Conservation (phyloP, 2,113 vertebrate species). For the Phaetusa simplex region DNA sequence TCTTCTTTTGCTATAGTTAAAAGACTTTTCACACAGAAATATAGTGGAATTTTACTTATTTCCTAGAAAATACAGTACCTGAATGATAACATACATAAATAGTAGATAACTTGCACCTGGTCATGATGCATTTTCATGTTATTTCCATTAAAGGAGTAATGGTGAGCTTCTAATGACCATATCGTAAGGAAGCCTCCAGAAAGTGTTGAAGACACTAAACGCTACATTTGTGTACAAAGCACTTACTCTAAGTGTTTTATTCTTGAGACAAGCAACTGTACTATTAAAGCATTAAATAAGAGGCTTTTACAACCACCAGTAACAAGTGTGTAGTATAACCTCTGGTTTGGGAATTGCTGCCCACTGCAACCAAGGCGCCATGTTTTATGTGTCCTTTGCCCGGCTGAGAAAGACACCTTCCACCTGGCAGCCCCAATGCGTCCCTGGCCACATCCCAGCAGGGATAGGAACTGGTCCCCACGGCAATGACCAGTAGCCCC, state of each 20-base stretch:
- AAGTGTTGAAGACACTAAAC: background rate
- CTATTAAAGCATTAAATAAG: background rate
- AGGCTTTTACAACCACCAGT: background rate
- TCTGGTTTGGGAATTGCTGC: background rate
- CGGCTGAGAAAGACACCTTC: background rate
- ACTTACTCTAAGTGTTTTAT: background rate
- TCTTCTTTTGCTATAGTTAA: background rate
- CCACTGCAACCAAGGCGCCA: background rate
- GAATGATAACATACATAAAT: background rate
- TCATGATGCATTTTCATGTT: background rate
- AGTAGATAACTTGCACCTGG: background rate
- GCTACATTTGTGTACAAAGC: background rate
- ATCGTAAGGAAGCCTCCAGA: background rate
- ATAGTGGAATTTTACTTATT: background rate
- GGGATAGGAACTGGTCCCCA: background rate
- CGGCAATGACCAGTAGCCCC: background rate
- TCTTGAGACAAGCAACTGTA: background rate
- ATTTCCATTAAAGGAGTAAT: background rate
- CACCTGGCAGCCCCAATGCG: rapidly evolving
- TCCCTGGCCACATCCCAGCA: background rate
- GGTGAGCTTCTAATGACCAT: background rate
- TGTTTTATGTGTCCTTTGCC: background rate
- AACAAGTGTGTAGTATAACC: background rate
- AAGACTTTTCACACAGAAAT: background rate
- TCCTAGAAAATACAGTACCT: background rate